Conservation (phyloP, 2,113 vertebrate genomes). For the Pao palembangensis region DNA sequence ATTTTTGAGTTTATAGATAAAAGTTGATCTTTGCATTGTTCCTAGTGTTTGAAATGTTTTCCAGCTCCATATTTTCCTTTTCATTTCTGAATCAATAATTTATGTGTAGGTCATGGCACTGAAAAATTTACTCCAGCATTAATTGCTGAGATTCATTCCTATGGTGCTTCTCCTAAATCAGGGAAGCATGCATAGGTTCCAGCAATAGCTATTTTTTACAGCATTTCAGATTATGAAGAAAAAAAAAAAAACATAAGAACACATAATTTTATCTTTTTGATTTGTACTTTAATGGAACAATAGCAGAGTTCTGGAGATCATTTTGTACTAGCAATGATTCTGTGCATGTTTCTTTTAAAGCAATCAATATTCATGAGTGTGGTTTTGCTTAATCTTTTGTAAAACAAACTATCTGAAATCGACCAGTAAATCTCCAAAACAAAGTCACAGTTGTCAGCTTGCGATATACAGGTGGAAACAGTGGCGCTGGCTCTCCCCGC, state of each 20-base stretch:
- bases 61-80: too few relatives aligned
- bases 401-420: too few relatives aligned
- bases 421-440: neutral
- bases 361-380: neutral
- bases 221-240: neutral
- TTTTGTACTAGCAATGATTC: neutral
- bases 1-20: too few relatives aligned
- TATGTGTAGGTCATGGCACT: too few relatives aligned
- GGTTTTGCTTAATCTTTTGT: conserved; percentile 5
- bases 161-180: too few relatives aligned
- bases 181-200: too few relatives aligned
- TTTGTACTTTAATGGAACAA: neutral
- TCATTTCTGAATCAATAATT: too few relatives aligned
- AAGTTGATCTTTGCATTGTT: too few relatives aligned
- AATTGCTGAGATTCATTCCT: too few relatives aligned
- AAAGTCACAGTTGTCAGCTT: neutral
- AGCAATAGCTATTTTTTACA: neutral
- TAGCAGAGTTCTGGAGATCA: neutral
- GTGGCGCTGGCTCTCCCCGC: conserved; percentile 9
- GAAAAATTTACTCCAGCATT: too few relatives aligned
- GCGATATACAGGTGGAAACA: conserved; percentile 10
- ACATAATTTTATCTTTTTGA: neutral
- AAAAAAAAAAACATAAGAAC: neutral
- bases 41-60: too few relatives aligned
- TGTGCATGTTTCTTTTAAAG: conserved; percentile 8